These are phyloP conservation scores for Sminthopsis crassicaudata DNA, from an alignment of 2,113 vertebrate species.

Conservation along the genomic window DNA sequence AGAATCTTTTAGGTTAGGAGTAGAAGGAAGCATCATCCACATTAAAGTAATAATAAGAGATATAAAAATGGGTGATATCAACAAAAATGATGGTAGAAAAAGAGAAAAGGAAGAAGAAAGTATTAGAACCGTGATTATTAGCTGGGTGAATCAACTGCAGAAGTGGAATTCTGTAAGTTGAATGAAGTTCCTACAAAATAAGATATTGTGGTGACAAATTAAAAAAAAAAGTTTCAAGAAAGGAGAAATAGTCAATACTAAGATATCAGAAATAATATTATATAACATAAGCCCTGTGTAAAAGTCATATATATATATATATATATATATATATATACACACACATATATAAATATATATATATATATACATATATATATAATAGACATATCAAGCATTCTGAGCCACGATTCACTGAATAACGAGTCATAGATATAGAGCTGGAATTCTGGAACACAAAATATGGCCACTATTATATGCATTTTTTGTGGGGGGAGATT, in stretches of 20 bases:
- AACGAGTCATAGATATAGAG: background rate
- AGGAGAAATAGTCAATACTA: background rate
- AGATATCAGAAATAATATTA: background rate
- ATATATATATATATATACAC: too few relatives aligned
- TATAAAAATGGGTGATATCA: too few relatives aligned
- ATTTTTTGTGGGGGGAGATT: background rate
- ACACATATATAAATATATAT: too few relatives aligned
- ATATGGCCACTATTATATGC: background rate
- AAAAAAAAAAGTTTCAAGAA: background rate
- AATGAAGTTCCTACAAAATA: background rate
- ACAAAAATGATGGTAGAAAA: too few relatives aligned
- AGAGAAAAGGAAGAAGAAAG: too few relatives aligned
- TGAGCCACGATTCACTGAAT: background rate
- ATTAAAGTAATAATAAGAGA: background rate
- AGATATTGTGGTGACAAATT: background rate
- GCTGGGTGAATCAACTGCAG: too few relatives aligned
- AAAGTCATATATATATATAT: background rate
- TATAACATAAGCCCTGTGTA: background rate
- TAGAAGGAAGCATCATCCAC: background rate
- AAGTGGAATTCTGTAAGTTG: background rate
- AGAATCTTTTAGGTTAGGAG: background rate
- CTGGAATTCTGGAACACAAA: background rate
- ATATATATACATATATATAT: background rate
- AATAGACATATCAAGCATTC: background rate
- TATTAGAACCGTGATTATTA: too few relatives aligned